phyloP scores from a whole-genome alignment of 2,113 vertebrate genomes.

The Acrocephalus arundinaceus region DNA sequence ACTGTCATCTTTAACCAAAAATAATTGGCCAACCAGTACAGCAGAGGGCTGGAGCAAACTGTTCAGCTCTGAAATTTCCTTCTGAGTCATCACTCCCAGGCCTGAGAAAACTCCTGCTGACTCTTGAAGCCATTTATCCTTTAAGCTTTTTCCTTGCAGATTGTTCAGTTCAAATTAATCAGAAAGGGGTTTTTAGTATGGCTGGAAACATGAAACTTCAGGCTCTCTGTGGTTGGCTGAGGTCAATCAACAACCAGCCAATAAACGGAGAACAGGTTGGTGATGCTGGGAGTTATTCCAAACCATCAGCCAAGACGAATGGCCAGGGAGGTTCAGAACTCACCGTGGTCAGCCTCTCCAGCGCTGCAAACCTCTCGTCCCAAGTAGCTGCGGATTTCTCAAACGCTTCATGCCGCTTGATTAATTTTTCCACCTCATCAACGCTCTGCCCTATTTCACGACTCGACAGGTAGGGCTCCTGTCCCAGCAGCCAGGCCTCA shows the following conservation, averaged over 20 bases:
- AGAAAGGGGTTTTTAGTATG: not conserved
- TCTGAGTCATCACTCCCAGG: not conserved
- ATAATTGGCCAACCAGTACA: not conserved
- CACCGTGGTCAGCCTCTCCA: slow-evolving; percentile 94
- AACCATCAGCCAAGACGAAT: not conserved
- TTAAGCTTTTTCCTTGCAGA: not conserved
- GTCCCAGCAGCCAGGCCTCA: slow-evolving; percentile 93
- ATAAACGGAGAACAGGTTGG: fast-evolving
- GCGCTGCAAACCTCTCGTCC: slow-evolving; percentile 93
- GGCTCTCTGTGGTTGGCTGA: not conserved
- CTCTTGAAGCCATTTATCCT: not conserved
- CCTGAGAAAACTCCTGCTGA: not conserved
- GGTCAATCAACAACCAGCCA: not conserved
- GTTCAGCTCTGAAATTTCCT: not conserved
- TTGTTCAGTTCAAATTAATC: not conserved
- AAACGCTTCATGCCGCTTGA: slow-evolving; percentile 95
- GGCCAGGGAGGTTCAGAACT: not conserved
- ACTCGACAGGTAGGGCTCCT: slow-evolving; percentile 93
- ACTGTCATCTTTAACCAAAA: not conserved
- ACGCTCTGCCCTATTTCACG: slow-evolving; percentile 91
- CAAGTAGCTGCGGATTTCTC: slow-evolving; percentile 97
- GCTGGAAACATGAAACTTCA: not conserved
- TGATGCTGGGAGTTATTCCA: not conserved
- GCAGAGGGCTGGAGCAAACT: not conserved
- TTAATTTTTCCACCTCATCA: slow-evolving; percentile 94